Conservation (phyloP, 2,888 invertebrate species). For the Seira sanloemensis region DNA sequence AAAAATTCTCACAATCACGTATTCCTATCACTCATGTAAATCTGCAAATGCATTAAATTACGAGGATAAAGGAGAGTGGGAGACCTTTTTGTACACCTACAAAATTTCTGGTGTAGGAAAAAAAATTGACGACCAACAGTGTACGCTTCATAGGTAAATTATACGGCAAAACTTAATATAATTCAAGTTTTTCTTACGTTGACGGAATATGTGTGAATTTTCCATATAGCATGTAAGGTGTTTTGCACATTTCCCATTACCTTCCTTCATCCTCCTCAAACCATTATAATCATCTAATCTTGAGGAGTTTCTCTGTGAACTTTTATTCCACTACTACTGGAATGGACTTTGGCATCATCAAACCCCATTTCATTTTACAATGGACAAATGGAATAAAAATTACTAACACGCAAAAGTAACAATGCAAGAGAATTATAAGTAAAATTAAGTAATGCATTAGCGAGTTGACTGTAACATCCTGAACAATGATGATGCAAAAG, state of each 20-base stretch:
- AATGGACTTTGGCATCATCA: too few relatives aligned
- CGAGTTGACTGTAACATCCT: too few relatives aligned
- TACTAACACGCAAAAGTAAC: too few relatives aligned
- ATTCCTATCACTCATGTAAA: too few relatives aligned
- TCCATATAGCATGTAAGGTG: constrained; percentile 27
- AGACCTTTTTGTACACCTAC: not conserved
- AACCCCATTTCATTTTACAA: too few relatives aligned
- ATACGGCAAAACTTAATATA: constrained; percentile 3
- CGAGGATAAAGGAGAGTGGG: not conserved
- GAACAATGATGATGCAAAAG: too few relatives aligned
- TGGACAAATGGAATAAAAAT: too few relatives aligned
- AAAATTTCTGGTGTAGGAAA: too few relatives aligned
- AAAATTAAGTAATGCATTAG: too few relatives aligned
- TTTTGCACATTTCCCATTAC: constrained; percentile 43
- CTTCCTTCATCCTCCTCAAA: constrained; percentile 30
- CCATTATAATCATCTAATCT: constrained; percentile 30
- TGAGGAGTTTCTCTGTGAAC: constrained; percentile 14
- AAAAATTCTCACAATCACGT: too few relatives aligned
- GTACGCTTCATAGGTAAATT: not conserved
- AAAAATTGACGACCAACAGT: not conserved
- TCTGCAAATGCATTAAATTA: not conserved
- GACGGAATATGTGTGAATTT: constrained; percentile 41
- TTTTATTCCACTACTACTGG: too few relatives aligned
- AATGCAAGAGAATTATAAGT: too few relatives aligned
- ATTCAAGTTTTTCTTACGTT: not conserved